Evolutionary conservation across 2,888 invertebrate genomes (phyloP).

Genomic region (Platycheirus albimanus): DNA sequence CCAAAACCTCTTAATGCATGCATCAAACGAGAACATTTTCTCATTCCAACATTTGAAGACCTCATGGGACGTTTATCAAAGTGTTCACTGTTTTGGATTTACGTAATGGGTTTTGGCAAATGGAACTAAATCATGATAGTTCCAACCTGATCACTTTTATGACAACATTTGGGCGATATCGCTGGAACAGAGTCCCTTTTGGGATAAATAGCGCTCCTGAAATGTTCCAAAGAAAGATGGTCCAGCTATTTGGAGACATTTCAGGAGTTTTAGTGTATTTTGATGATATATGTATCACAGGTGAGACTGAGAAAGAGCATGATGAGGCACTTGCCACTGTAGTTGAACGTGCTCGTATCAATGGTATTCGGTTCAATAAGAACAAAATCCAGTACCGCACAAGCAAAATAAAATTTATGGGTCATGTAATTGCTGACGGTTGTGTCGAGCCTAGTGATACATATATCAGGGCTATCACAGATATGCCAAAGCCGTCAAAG

Average conservation of each 20-base stretch:
- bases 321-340: constrained; percentile 9
- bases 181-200: constrained; percentile 52
- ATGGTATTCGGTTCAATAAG: constrained; percentile 75
- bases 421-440: constrained; percentile 15
- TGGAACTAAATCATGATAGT: too few species aligned
- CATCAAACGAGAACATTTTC: background rate
- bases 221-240: constrained; percentile 50
- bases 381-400: constrained; percentile 8
- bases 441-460: too few species aligned
- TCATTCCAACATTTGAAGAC: background rate
- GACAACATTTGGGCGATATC: constrained; percentile 49
- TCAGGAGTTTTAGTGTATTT: constrained; percentile 21
- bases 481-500: too few species aligned
- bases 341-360: constrained; percentile 30
- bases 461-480: too few species aligned
- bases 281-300: constrained; percentile 26
- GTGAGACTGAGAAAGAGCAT: too few species aligned
- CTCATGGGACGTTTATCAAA: too few species aligned
- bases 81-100: too few species aligned
- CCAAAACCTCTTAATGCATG: background rate
- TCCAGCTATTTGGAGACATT: constrained; percentile 46
- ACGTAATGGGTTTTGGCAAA: too few species aligned
- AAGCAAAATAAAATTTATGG: constrained; percentile 14
- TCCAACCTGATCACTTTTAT: too few species aligned
- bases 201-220: constrained; percentile 26